Percentiles rank a stretch among this genome's conserved stretches.
phyloP scores from a whole-genome alignment of 1,140 invertebrate species.

The Globodera rostochiensis region DNA sequence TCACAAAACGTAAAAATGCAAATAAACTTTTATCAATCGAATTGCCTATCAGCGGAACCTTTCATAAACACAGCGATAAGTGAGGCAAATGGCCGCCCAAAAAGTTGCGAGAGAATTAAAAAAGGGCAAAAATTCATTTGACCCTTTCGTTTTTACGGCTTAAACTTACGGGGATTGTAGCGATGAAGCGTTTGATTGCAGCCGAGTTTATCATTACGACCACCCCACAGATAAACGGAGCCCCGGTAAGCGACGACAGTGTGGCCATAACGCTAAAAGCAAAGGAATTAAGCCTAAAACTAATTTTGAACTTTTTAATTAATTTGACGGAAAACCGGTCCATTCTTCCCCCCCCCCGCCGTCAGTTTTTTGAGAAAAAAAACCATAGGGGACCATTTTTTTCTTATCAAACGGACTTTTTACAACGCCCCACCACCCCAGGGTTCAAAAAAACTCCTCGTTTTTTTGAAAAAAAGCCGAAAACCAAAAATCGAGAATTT shows the following conservation, averaged over 20 bases:
- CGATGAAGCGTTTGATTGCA: constrained; percentile 79
- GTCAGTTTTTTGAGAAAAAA: too few species aligned
- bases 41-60: neutral
- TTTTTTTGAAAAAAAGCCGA: constrained; percentile 4
- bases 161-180: constrained; percentile 74
- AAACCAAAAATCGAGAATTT: neutral
- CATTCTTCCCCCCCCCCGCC: too few species aligned
- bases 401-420: too few species aligned
- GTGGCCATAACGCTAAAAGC: constrained; percentile 79
- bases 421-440: too few species aligned
- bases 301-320: too few species aligned
- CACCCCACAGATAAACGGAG: constrained; percentile 84
- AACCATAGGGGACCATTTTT: constrained; percentile 23
- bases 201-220: constrained; percentile 78
- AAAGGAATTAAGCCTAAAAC: constrained; percentile 22
- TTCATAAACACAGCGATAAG: neutral
- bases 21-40: constrained; percentile 2
- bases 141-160: too few species aligned
- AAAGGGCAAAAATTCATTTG: too few species aligned
- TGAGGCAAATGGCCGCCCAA: too few species aligned
- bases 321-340: too few species aligned
- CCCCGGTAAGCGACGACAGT: constrained; percentile 79
- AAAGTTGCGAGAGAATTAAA: too few species aligned
- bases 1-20: neutral
- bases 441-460: neutral